phyloP scores from a whole-genome alignment of 2,113 vertebrate species.

The Casuarius casuarius region DNA sequence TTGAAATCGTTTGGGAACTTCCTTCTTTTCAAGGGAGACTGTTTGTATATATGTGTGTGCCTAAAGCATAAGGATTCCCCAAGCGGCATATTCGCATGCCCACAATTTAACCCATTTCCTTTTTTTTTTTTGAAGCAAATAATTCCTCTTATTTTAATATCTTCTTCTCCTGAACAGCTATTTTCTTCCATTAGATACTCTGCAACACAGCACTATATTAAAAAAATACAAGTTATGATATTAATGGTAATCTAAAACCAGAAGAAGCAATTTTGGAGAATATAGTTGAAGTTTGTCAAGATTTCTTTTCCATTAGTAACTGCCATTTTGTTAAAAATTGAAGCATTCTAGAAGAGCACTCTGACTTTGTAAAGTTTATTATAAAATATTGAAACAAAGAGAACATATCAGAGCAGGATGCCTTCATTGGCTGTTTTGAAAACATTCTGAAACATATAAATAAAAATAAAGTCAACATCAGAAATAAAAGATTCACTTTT shows the following conservation, averaged over 20 bases:
- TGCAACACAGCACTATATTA: background rate
- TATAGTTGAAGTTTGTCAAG: background rate
- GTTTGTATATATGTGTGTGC: rapidly evolving
- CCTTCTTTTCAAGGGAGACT: conserved; percentile 49
- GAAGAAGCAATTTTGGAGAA: background rate
- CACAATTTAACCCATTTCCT: background rate
- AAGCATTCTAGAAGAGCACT: background rate
- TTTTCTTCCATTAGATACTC: background rate
- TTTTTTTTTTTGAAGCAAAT: background rate
- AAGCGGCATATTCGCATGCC: conserved; percentile 30
- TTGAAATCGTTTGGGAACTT: conserved; percentile 60
- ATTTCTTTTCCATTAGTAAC: conserved; percentile 4
- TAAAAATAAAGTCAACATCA: background rate
- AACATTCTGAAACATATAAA: background rate
- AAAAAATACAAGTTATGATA: background rate
- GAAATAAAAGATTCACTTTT: background rate
- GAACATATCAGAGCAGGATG: background rate
- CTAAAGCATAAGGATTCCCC: conserved; percentile 48
- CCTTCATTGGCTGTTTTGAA: background rate
- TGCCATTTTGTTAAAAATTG: background rate
- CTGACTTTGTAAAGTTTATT: background rate
- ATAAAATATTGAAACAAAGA: background rate
- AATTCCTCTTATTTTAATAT: background rate
- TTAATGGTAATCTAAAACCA: background rate
- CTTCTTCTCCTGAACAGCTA: background rate